Percentiles rank a stretch among this genome's conserved stretches.
Evolutionary conservation across 2,797 vertebrate genomes (phyloP).

Genomic region (Pangasius larnaudii): DNA sequence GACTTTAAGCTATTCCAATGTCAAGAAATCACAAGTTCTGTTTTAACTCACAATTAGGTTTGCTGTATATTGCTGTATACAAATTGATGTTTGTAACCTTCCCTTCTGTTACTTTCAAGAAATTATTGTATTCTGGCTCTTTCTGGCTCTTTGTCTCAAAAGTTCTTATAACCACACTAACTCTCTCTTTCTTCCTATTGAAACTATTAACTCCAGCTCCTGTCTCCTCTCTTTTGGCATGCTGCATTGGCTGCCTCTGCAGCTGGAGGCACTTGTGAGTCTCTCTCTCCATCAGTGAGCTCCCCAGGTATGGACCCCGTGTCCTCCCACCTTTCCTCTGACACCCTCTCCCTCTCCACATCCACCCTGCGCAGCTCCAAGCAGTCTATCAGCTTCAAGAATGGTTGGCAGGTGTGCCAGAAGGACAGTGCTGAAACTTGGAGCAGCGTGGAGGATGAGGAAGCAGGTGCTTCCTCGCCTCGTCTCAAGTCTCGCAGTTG

Average conservation of each 20-base stretch:
- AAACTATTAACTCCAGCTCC: conserved; percentile 81
- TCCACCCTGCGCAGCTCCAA: conserved; percentile 72
- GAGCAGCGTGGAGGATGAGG: conserved; percentile 86
- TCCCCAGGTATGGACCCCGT: conserved; percentile 81
- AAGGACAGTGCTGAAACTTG: conserved; percentile 85
- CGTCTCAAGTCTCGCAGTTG: conserved; percentile 93
- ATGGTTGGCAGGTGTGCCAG: conserved; percentile 85
- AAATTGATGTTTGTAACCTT: not conserved
- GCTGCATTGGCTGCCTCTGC: conserved; percentile 86
- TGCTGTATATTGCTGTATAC: not conserved
- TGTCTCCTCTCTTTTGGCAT: conserved; percentile 85
- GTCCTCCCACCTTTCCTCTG: conserved; percentile 71
- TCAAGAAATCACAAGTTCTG: not conserved
- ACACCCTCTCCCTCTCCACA: conserved; percentile 60
- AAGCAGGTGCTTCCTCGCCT: conserved; percentile 58
- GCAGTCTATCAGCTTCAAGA: conserved; percentile 83
- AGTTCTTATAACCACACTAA: conserved; percentile 50
- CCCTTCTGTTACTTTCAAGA: not conserved
- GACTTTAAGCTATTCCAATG: not conserved
- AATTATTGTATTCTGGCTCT: not conserved
- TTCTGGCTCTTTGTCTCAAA: conserved; percentile 33
- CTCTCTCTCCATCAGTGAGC: conserved; percentile 86
- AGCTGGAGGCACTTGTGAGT: conserved; percentile 94
- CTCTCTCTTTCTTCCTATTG: conserved; percentile 60
- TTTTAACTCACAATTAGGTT: not conserved